phyloP scores from a whole-genome alignment of 2,888 invertebrate genomes.

The Heteromurus nitidus region DNA sequence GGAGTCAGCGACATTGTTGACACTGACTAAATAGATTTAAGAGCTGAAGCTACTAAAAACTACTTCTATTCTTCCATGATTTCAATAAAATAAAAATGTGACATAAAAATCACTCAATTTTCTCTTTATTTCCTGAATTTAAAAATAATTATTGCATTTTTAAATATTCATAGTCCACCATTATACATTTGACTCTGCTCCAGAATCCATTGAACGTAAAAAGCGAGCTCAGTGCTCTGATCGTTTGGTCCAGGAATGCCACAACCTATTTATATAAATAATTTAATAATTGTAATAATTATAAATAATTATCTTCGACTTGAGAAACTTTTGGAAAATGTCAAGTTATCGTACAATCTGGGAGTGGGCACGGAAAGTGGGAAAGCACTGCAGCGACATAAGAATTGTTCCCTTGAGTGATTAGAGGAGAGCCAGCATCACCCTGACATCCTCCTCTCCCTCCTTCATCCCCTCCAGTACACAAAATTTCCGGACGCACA shows the following conservation, averaged over 20 bases:
- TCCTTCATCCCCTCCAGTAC: constrained; percentile 49
- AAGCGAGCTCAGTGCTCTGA: constrained; percentile 39
- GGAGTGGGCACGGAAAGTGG: constrained; percentile 33
- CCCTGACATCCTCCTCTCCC: constrained; percentile 38
- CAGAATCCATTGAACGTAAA: constrained; percentile 52
- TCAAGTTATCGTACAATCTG: constrained; percentile 24
- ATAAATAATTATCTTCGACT: background rate
- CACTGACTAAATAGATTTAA: too few species aligned
- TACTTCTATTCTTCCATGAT: too few species aligned
- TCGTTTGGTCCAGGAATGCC: constrained; percentile 46
- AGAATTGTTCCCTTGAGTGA: background rate
- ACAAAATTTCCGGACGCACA: constrained; percentile 43
- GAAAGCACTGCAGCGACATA: constrained; percentile 38
- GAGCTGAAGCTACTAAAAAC: too few species aligned
- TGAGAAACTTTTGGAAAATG: background rate
- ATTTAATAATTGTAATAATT: background rate
- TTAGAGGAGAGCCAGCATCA: constrained; percentile 38
- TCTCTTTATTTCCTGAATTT: background rate
- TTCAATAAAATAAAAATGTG: too few species aligned
- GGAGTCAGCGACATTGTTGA: too few species aligned
- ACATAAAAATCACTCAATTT: too few species aligned
- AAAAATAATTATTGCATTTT: background rate
- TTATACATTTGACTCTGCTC: constrained; percentile 24
- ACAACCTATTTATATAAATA: constrained; percentile 29
- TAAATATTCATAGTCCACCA: constrained; percentile 10